Evolutionary conservation across 2,888 invertebrate genomes (phyloP).

Genomic region (Phrixothrix hirtus): DNA sequence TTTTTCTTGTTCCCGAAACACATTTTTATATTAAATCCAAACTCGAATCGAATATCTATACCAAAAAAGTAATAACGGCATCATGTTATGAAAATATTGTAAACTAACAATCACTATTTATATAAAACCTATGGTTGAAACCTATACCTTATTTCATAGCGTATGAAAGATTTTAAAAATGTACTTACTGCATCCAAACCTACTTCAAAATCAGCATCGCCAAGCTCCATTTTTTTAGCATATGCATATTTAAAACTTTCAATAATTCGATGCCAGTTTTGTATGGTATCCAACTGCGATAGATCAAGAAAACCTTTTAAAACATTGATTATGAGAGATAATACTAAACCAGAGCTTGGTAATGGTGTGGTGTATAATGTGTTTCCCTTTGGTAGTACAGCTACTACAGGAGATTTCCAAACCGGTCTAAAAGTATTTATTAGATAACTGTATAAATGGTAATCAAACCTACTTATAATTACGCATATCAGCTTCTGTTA

Average conservation of each 20-base stretch:
- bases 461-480: constrained; percentile 64
- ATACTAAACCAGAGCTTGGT: constrained; percentile 83
- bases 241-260: constrained; percentile 93
- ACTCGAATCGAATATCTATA: too few species aligned
- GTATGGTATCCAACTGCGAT: constrained; percentile 42
- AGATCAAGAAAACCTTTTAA: constrained; percentile 61
- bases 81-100: too few species aligned
- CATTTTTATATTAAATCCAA: too few species aligned
- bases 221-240: constrained; percentile 80
- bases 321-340: constrained; percentile 81
- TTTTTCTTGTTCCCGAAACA: too few species aligned
- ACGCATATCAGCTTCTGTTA: constrained; percentile 75
- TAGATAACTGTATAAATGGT: background rate
- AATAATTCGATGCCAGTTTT: constrained; percentile 76
- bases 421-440: constrained; percentile 56
- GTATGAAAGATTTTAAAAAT: too few species aligned
- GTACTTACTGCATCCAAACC: too few species aligned
- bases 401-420: constrained; percentile 68
- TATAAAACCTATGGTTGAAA: too few species aligned
- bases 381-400: constrained; percentile 63
- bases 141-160: too few species aligned
- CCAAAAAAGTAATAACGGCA: too few species aligned
- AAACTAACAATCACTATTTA: too few species aligned
- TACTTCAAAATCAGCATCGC: too few species aligned
- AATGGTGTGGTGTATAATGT: constrained; percentile 77